A percentile compares a stretch with the other conserved stretches of the same genome.
phyloP scores from a whole-genome alignment of 2,113 vertebrate species.

The Carassius auratus region DNA sequence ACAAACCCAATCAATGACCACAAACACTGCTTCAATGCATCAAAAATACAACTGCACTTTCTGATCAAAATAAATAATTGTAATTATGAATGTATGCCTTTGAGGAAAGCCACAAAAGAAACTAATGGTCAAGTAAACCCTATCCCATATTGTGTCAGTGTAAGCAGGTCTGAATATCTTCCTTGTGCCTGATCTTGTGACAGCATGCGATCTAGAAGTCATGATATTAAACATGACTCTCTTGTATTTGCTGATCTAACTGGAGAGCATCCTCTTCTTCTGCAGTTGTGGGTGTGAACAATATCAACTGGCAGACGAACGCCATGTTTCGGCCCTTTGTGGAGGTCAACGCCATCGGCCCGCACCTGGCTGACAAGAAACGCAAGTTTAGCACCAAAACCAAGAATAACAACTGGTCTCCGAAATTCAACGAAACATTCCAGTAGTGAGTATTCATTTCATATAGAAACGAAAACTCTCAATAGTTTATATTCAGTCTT shows the following conservation, averaged over 20 bases:
- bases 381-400: slow-evolving; percentile 97
- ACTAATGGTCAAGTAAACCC: too few species aligned
- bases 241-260: not conserved
- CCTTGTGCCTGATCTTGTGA: not conserved
- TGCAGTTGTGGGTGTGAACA: slow-evolving; percentile 89
- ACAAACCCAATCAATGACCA: not conserved
- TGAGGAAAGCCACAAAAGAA: not conserved
- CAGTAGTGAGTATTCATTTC: slow-evolving; percentile 88
- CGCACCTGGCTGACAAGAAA: slow-evolving; percentile 91
- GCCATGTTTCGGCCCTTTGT: slow-evolving; percentile 98
- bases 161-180: too few species aligned
- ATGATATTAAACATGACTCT: too few species aligned
- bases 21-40: not conserved
- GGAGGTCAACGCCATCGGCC: slow-evolving; percentile 91
- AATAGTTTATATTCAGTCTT: not conserved
- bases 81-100: not conserved
- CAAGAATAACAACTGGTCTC: slow-evolving; percentile 99
- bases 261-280: not conserved
- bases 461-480: not conserved
- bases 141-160: too few species aligned
- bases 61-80: not conserved
- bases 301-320: slow-evolving; percentile 92
- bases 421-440: slow-evolving; percentile 98
- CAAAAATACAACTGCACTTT: not conserved
- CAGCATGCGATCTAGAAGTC: not conserved